Evolutionary conservation across 1,140 invertebrate species (phyloP).

Genomic region (Sinonovacula constricta): DNA sequence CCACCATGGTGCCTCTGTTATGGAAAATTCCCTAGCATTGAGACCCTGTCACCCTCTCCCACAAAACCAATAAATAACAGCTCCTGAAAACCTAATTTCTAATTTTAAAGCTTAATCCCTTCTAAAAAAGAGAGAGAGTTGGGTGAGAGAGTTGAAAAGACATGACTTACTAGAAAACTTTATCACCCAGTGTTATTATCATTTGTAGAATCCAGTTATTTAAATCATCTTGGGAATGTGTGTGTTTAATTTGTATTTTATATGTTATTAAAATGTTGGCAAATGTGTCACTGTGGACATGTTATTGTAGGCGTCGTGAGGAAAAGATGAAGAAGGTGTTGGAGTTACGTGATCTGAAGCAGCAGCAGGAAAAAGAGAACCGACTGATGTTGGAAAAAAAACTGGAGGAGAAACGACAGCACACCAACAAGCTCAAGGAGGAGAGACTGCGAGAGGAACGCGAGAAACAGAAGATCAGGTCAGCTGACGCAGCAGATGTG

Average conservation of each 20-base stretch:
- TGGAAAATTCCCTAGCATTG: not conserved
- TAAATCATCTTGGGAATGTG: not conserved
- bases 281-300: not conserved
- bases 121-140: too few species aligned
- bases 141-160: too few species aligned
- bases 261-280: not conserved
- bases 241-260: not conserved
- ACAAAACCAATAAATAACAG: too few species aligned
- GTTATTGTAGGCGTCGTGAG: constrained; percentile 61
- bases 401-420: constrained; percentile 61
- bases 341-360: constrained; percentile 56
- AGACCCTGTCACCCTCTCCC: not conserved
- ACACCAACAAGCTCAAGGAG: constrained; percentile 62
- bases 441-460: constrained; percentile 68
- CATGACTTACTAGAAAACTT: too few species aligned
- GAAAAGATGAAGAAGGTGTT: constrained; percentile 69
- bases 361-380: constrained; percentile 58
- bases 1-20: not conserved
- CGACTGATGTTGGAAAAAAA: constrained; percentile 62
- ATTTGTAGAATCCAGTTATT: not conserved
- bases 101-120: too few species aligned
- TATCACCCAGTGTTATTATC: not conserved
- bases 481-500: not conserved
- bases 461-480: constrained; percentile 70
- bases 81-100: too few species aligned